Evolutionary conservation across 2,888 invertebrate genomes (phyloP).

Genomic region (Neoaliturus tenellus): DNA sequence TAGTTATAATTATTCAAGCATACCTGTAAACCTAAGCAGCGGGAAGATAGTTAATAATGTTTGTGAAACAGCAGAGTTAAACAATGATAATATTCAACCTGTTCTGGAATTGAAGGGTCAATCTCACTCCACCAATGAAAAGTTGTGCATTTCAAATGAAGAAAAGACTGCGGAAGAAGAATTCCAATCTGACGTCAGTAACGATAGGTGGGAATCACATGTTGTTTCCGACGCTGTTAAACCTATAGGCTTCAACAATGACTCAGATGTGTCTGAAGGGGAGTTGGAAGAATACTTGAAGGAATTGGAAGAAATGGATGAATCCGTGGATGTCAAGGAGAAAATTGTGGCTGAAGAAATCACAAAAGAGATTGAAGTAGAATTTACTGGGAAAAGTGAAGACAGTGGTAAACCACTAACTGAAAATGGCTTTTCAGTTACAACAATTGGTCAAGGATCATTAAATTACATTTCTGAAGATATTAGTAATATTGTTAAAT

Average conservation of each 20-base stretch:
- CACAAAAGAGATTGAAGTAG: not conserved
- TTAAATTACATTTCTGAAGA: not conserved
- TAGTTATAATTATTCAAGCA: not conserved
- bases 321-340: not conserved
- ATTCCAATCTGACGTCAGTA: not conserved
- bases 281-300: constrained; percentile 72
- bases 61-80: not conserved
- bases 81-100: not conserved
- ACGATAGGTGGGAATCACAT: not conserved
- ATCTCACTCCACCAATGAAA: not conserved
- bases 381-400: not conserved
- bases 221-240: not conserved
- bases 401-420: not conserved
- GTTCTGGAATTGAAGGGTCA: not conserved
- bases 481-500: not conserved
- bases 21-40: not conserved
- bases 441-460: not conserved
- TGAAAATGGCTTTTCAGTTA: not conserved
- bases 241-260: constrained; percentile 54
- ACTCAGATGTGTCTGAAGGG: constrained; percentile 71
- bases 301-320: constrained; percentile 70
- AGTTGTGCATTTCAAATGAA: not conserved
- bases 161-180: not conserved
- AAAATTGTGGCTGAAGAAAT: not conserved
- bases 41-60: not conserved